Evolutionary conservation across 2,888 invertebrate genomes (phyloP).

Genomic region (Heliothis peltigera): DNA sequence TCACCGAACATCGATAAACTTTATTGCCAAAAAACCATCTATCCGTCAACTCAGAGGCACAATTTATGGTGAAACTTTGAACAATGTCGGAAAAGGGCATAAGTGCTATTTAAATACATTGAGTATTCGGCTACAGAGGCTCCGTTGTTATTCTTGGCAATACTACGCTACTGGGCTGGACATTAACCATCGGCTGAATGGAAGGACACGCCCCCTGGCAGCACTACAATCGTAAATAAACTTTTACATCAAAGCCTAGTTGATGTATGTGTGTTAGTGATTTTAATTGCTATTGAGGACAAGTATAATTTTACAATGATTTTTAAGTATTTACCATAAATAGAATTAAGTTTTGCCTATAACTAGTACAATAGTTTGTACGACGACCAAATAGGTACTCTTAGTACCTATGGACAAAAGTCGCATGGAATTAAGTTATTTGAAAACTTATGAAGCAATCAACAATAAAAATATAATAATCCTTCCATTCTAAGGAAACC

Average conservation of each 20-base stretch:
- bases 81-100: constrained; percentile 52
- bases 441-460: neutral
- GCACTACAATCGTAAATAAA: constrained; percentile 58
- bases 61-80: constrained; percentile 58
- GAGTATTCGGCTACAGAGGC: constrained; percentile 56
- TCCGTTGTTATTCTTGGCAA: constrained; percentile 69
- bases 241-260: constrained; percentile 34
- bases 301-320: neutral
- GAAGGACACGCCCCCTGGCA: constrained; percentile 62
- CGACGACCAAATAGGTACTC: no score
- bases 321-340: no score
- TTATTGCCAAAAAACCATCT: constrained; percentile 29
- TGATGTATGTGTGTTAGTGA: constrained; percentile 14
- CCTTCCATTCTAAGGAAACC: neutral
- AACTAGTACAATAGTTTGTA: no score
- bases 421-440: neutral
- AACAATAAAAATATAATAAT: neutral
- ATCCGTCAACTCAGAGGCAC: constrained; percentile 35
- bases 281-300: neutral
- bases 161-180: constrained; percentile 58
- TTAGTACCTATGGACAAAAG: no score
- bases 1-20: constrained; percentile 1
- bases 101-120: constrained; percentile 59
- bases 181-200: constrained; percentile 62
- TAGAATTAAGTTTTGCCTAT: no score